phyloP scores from a whole-genome alignment of 2,113 vertebrate species.

The Coreoperca whiteheadi region DNA sequence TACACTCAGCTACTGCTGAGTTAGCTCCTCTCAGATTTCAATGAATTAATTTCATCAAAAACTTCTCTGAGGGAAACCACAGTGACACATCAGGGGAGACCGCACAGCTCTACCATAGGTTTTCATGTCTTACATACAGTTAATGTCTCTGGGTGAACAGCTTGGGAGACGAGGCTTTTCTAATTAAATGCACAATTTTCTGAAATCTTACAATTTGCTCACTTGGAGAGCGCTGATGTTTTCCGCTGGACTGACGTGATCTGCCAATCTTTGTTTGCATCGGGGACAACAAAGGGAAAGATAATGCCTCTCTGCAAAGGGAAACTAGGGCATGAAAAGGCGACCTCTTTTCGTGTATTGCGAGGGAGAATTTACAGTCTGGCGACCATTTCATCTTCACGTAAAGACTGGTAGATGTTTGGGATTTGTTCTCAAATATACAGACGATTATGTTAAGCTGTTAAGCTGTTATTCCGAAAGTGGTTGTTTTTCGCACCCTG shows the following conservation, averaged over 20 bases:
- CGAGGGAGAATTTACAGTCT: slow-evolving; percentile 30
- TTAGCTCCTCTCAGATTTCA: slow-evolving; percentile 52
- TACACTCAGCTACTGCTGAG: slow-evolving; percentile 44
- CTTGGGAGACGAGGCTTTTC: slow-evolving; percentile 26
- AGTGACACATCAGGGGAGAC: slow-evolving; percentile 70
- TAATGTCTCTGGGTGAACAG: slow-evolving; percentile 38
- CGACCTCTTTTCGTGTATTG: slow-evolving; percentile 63
- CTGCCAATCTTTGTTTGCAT: slow-evolving; percentile 50
- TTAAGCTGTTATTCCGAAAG: slow-evolving; percentile 1
- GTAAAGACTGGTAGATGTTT: slow-evolving; percentile 20
- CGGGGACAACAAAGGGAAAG: slow-evolving; percentile 72
- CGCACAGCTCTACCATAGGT: slow-evolving; percentile 62
- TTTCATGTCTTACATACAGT: slow-evolving; percentile 41
- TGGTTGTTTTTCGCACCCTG: slow-evolving; percentile 26
- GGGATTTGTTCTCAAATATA: slow-evolving; percentile 29
- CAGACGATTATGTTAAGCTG: slow-evolving; percentile 1
- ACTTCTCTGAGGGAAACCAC: slow-evolving; percentile 66
- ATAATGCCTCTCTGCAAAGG: slow-evolving; percentile 62
- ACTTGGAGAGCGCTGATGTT: slow-evolving; percentile 10
- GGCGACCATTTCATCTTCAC: slow-evolving; percentile 21
- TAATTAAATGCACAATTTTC: slow-evolving; percentile 61
- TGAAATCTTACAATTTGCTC: slow-evolving; percentile 57
- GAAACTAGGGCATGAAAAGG: slow-evolving; percentile 72
- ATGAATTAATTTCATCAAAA: slow-evolving; percentile 68
- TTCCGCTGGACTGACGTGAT: slow-evolving; percentile 38